A percentile compares a stretch with the other conserved stretches of the same genome.
These are phyloP conservation scores for Polydesmus complanatus DNA, from an alignment of 2,888 invertebrate species.

Conservation along the genomic window DNA sequence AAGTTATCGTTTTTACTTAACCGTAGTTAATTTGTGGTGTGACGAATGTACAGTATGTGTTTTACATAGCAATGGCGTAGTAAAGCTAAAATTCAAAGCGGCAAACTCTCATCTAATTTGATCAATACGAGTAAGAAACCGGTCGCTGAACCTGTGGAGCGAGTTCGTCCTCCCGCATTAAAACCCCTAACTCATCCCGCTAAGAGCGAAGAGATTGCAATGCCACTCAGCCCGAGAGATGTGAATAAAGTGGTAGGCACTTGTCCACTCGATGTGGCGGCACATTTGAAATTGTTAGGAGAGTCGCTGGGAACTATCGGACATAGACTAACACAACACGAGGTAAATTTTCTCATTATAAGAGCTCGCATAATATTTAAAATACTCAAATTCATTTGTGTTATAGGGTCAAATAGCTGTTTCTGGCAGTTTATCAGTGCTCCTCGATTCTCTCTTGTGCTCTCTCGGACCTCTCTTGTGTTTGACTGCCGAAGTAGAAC, in stretches of 20 bases:
- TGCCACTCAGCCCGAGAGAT: neutral
- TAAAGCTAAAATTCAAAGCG: constrained; percentile 50
- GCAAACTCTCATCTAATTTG: constrained; percentile 27
- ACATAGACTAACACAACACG: constrained; percentile 79
- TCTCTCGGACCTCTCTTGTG: constrained; percentile 77
- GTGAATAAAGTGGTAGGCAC: constrained; percentile 46
- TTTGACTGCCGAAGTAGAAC: constrained; percentile 68
- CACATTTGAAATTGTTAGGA: constrained; percentile 77
- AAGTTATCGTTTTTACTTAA: no score
- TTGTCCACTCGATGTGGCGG: constrained; percentile 76
- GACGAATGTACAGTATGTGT: constrained; percentile 8
- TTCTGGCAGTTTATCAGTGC: constrained; percentile 81
- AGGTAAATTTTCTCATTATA: constrained; percentile 48
- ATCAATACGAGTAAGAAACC: constrained; percentile 33
- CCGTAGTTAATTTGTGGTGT: no score
- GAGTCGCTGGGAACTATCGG: constrained; percentile 90
- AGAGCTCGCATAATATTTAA: no score
- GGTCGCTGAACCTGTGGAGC: constrained; percentile 8
- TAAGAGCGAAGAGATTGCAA: constrained; percentile 30
- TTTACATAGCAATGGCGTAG: constrained; percentile 57
- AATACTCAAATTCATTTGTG: no score
- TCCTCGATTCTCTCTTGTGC: constrained; percentile 82
- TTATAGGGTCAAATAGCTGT: constrained; percentile 81
- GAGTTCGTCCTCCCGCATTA: constrained; percentile 27
- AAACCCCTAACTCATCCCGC: neutral